Evolutionary conservation across 2,888 invertebrate genomes (phyloP), one percentile per base, ranked within the genome.

Genomic region (Yponomeuta evonymella): DNA sequence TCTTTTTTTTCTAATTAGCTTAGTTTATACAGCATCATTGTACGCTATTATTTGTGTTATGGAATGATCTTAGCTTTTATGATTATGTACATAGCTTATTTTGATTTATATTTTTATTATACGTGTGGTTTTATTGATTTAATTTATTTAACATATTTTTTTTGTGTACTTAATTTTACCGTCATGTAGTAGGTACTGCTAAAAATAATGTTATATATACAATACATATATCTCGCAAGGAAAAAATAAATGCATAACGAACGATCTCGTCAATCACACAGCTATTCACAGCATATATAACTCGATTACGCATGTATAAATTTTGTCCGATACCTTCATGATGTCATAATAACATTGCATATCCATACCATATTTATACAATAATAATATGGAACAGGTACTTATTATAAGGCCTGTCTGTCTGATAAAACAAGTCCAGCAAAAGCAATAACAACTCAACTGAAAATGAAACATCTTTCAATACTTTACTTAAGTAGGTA

Each of bases 1-100:
- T 69, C 70, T 71, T 70, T 70, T 73, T 2, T 58, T 58, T 58
- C 4, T 58, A 12, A 15, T 48, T 48, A n/a, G 72, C 76, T 71
- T 66, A 71, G 62, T 74, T 36, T 67, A 51, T 67, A 23, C 62
- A 36, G 33, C 48, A 62, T 65, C 1, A 33, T 65, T 58, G 51
- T 58, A 58, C 8, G 43, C 8, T 1, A 43, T 2, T 33, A 33
- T 43, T 1, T 5, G 8, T 8, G 5, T 43, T 8, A 5, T 43
- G 5, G 8, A 43, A 43, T 8, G 43, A 43, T 43, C 43, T 43
- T 43, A 43, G 43, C 5, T 43, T 8, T 43, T 8, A 43, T 8
- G 2, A 8, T 43, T 43, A 43, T 43, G 33, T 33, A 5, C 5
- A 33, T 23, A 23, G 23, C 23, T 43, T 43, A 43, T 43, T 43